A percentile compares a stretch with the other conserved stretches of the same genome.
These are phyloP conservation scores for Kryphioiulus occultus DNA, from an alignment of 2,888 invertebrate genomes.

Conservation along the genomic window DNA sequence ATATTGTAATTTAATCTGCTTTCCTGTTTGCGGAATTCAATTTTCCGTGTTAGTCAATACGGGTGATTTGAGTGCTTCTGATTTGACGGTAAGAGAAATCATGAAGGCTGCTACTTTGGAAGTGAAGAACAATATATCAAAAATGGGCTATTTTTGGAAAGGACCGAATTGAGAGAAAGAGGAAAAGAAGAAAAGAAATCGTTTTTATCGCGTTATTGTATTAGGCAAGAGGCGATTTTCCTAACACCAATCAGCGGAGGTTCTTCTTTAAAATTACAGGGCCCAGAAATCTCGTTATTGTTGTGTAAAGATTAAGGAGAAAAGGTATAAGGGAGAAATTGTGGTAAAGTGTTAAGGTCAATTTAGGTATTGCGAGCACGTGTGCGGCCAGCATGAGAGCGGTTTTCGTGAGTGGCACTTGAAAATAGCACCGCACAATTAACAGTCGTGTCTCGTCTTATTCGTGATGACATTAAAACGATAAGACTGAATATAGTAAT, in stretches of 20 bases:
- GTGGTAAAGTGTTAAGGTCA: background rate
- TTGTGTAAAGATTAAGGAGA: background rate
- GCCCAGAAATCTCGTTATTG: background rate
- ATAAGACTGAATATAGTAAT: conserved; percentile 4
- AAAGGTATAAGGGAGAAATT: background rate
- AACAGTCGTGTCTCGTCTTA: background rate
- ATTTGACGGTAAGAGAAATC: background rate
- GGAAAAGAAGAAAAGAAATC: background rate
- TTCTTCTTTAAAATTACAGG: background rate
- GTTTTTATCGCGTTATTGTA: background rate
- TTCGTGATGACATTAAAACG: conserved; percentile 35
- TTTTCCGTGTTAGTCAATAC: background rate
- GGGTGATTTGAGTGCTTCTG: background rate
- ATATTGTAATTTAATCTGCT: background rate
- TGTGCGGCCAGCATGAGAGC: background rate
- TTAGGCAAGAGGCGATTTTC: background rate
- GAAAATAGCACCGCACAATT: background rate
- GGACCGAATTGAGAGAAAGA: background rate
- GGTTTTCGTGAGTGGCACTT: background rate
- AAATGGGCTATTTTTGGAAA: background rate
- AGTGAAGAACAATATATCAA: background rate
- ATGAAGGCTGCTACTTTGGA: background rate
- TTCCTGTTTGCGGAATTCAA: background rate
- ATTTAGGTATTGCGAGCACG: background rate
- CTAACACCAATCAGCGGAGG: background rate